Conservation (phyloP, 92 coral and sea anemone genomes). For the Pocillopora grandis region DNA sequence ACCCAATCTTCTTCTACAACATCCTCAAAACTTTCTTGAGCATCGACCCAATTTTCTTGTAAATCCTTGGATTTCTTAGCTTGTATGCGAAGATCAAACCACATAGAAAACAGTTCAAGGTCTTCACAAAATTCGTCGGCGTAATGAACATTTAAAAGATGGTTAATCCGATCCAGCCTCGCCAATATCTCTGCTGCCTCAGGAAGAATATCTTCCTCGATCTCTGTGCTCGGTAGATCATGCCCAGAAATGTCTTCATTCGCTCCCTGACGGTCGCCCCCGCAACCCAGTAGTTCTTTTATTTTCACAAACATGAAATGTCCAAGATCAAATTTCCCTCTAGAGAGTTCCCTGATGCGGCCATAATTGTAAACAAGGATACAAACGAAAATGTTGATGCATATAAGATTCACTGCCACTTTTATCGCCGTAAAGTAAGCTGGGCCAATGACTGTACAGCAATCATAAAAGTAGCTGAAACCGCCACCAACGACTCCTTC, state of each 20-base stretch:
- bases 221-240: background rate
- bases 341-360: slow-evolving; percentile 1
- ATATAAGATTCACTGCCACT: background rate
- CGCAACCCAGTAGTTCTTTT: slow-evolving; percentile 23
- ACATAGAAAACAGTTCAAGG: background rate
- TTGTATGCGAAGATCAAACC: slow-evolving; percentile 9
- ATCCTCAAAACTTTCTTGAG: background rate
- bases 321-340: slow-evolving; percentile 11
- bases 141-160: slow-evolving; percentile 1
- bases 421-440: background rate
- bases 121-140: slow-evolving; percentile 26
- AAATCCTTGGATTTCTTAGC: background rate
- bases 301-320: slow-evolving; percentile 18
- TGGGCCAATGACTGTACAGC: slow-evolving; percentile 9
- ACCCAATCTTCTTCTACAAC: background rate
- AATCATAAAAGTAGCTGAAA: background rate
- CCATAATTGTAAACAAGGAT: background rate
- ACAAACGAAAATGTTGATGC: slow-evolving; percentile 1
- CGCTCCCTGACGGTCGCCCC: too few species aligned
- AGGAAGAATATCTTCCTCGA: background rate
- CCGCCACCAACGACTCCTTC: slow-evolving; percentile 12
- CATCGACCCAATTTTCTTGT: background rate
- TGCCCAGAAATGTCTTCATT: background rate
- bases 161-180: background rate
- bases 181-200: background rate